Conservation (phyloP, 2,113 vertebrate species). For the Hydrolagus affinis region DNA sequence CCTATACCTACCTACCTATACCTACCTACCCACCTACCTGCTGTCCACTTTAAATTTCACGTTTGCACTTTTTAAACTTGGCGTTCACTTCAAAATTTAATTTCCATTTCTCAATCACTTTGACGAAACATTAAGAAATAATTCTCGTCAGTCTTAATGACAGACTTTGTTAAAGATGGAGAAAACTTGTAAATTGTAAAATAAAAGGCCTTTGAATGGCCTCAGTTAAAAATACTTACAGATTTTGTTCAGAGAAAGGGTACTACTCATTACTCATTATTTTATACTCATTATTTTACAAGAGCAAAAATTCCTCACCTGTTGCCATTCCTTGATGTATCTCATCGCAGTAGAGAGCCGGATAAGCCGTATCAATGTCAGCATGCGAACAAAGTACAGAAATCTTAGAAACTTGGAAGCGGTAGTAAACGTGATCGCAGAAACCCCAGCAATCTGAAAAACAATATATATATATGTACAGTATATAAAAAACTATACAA, state of each 20-base stretch:
- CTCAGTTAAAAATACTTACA: neutral
- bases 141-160: too few relatives aligned
- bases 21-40: too few relatives aligned
- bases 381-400: conserved; percentile 59
- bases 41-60: too few relatives aligned
- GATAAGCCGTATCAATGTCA: conserved; percentile 56
- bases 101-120: too few relatives aligned
- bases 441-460: neutral
- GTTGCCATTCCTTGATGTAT: conserved; percentile 60
- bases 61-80: too few relatives aligned
- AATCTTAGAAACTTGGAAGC: conserved; percentile 59
- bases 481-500: conserved; percentile 39
- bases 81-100: too few relatives aligned
- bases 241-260: neutral
- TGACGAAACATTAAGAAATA: too few relatives aligned
- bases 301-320: conserved; percentile 46
- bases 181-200: too few relatives aligned
- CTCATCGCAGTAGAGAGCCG: conserved; percentile 53
- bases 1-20: too few relatives aligned
- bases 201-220: too few relatives aligned
- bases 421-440: conserved; percentile 41
- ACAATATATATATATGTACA: neutral
- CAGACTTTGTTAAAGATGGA: too few relatives aligned
- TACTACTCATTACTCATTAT: neutral
- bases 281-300: neutral